Evolutionary conservation across 1,140 invertebrate species (phyloP).

Genomic region (Hyposmocoma kahamanoa): DNA sequence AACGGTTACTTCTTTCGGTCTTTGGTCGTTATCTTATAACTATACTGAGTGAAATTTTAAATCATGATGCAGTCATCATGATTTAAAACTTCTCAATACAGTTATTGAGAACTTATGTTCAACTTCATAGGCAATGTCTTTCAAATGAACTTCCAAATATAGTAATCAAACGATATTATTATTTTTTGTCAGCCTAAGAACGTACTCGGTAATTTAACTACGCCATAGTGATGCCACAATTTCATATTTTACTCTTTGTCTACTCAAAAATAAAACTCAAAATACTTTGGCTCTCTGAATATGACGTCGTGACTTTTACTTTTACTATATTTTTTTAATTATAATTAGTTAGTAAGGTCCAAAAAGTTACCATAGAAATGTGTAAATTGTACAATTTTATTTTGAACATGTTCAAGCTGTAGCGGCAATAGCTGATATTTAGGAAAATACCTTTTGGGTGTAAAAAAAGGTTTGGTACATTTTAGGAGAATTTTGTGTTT

Average conservation of each 20-base stretch:
- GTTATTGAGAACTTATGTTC: neutral
- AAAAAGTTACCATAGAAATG: constrained; percentile 27
- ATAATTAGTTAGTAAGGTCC: constrained; percentile 21
- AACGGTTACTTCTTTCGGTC: too few relatives aligned
- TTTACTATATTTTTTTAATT: constrained; percentile 9
- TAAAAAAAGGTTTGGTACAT: neutral
- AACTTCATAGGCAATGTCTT: constrained; percentile 4
- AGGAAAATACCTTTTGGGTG: neutral
- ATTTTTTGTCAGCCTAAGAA: constrained; percentile 11
- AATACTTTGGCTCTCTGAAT: constrained; percentile 8
- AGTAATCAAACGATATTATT: neutral
- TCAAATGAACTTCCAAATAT: neutral
- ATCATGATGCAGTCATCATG: neutral
- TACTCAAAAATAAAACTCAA: neutral
- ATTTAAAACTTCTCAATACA: neutral
- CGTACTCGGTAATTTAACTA: constrained; percentile 7
- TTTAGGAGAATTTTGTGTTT: neutral
- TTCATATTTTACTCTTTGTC: neutral
- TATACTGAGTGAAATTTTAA: too few relatives aligned
- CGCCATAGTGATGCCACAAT: constrained; percentile 21
- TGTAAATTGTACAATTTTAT: constrained; percentile 24
- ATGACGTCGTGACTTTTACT: constrained; percentile 17
- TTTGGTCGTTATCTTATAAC: too few relatives aligned
- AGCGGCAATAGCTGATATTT: neutral
- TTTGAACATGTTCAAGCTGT: constrained; percentile 1